These are phyloP conservation scores for Luidia sarsii DNA, from an alignment of 53 echinoderm and acorn worm species.

Conservation along the genomic window DNA sequence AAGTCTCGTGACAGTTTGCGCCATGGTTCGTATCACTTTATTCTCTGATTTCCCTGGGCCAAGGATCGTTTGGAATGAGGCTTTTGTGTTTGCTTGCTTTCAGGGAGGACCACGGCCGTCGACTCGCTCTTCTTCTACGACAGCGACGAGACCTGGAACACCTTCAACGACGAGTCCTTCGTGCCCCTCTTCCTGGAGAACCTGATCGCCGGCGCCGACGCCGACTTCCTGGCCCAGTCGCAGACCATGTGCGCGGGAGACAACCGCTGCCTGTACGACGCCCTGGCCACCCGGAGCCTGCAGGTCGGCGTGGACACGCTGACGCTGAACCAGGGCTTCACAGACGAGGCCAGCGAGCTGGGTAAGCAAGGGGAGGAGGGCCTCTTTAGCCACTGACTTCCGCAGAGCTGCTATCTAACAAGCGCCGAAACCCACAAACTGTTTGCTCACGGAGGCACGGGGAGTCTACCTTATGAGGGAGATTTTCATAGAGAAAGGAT, in stretches of 20 bases:
- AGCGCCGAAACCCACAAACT: no score
- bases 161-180: slow-evolving; percentile 67
- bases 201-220: slow-evolving; percentile 50
- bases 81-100: neutral
- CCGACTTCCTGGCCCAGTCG: slow-evolving; percentile 59
- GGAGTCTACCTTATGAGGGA: no score
- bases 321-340: slow-evolving; percentile 9
- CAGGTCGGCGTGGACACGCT: slow-evolving; percentile 51
- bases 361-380: no score
- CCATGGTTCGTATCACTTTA: no score
- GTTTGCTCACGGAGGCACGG: no score
- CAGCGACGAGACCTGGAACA: slow-evolving; percentile 39
- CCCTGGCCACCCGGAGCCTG: slow-evolving; percentile 63
- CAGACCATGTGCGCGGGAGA: slow-evolving; percentile 55
- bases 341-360: slow-evolving; percentile 39
- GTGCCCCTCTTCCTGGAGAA: slow-evolving; percentile 74
- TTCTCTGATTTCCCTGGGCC: no score
- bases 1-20: no score
- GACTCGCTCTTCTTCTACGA: slow-evolving; percentile 70
- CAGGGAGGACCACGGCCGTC: slow-evolving; percentile 73
- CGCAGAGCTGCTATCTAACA: no score
- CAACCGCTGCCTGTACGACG: slow-evolving; percentile 75
- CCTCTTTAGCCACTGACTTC: no score
- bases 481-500: no score
- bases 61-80: no score